Evolutionary conservation across 2,888 invertebrate species (phyloP), one percentile per base, ranked within the genome.

Genomic region (Nematopogon swammerdamellus): DNA sequence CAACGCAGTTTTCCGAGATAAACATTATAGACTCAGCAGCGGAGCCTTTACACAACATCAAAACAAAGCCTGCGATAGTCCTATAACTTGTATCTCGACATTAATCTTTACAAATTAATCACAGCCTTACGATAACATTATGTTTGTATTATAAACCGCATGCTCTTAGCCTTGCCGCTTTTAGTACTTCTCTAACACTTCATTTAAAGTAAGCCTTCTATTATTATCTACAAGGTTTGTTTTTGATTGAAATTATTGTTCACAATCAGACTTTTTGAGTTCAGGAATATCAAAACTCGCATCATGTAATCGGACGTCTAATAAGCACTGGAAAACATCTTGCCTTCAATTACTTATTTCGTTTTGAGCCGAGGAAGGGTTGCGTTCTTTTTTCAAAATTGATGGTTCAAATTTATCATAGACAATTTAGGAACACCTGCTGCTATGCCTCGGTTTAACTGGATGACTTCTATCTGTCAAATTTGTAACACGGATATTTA

Each of bases 391-490:
- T 59, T 58, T 56, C 56, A 51, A 61, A 70, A 73, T 72, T 74
- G 72, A 75, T 76, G 71, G 71, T 55, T 62, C 62, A 60, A 67
- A 76, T 77, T 71, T 69, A 76, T 79, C 77, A 74, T 66, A 68
- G 64, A 68, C 67, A 64, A 67, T 70, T 70, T 66, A 59, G 65
- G 76, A 67, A 73, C 79, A 73, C 77, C 79, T 72, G 77, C 77
- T 76, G 77, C 67, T 72, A 56, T 17, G 16, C 58, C 57, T 52
- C 36, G 36, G 36, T 14, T 6, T 14, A 8, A 14, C 36, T 56
- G 62, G 63, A 65, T 66, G 67, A 68, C 64, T 64, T 61, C 64
- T 65, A 63, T 68, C 65, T 68, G 68, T 70, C 73, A 70, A 69
- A 71, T 72, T 71, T 72, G 71, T 67, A 61, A 36, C 36, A 36